Conservation (phyloP, 92 coral and sea anemone species). For the Parazoanthus swiftii region DNA sequence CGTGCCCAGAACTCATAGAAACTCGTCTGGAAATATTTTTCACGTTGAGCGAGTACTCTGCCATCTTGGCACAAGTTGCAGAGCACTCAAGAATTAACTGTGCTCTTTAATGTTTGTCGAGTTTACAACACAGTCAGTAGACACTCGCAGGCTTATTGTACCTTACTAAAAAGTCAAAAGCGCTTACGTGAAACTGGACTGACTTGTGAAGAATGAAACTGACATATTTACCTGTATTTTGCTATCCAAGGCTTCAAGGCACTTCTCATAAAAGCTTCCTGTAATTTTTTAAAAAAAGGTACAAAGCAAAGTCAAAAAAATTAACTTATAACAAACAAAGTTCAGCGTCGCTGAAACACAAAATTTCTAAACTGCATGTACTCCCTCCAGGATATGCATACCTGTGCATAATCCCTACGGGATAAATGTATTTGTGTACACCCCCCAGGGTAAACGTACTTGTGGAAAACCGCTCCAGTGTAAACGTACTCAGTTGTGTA, state of each 20-base stretch:
- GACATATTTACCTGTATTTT: conserved; percentile 26
- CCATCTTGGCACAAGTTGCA: no score
- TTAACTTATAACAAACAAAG: no score
- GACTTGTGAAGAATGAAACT: no score
- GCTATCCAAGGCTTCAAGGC: conserved; percentile 31
- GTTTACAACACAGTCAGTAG: no score
- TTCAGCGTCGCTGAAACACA: no score
- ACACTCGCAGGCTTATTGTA: no score
- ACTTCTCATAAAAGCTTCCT: conserved; percentile 46
- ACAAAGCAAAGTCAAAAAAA: no score
- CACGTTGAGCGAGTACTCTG: no score
- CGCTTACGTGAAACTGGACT: not conserved
- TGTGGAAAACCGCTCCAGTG: not conserved
- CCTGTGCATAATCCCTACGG: not conserved
- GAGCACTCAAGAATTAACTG: no score
- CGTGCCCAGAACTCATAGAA: no score
- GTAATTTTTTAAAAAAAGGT: not conserved
- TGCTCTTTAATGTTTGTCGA: no score
- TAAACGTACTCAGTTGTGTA: not conserved
- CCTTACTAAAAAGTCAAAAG: not conserved
- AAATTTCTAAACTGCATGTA: not conserved
- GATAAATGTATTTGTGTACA: not conserved
- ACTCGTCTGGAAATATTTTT: no score
- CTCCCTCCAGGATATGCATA: not conserved
- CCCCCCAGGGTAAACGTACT: not conserved